Conservation (phyloP, 2,797 vertebrate genomes). For the Odontamblyopus rebecca region DNA sequence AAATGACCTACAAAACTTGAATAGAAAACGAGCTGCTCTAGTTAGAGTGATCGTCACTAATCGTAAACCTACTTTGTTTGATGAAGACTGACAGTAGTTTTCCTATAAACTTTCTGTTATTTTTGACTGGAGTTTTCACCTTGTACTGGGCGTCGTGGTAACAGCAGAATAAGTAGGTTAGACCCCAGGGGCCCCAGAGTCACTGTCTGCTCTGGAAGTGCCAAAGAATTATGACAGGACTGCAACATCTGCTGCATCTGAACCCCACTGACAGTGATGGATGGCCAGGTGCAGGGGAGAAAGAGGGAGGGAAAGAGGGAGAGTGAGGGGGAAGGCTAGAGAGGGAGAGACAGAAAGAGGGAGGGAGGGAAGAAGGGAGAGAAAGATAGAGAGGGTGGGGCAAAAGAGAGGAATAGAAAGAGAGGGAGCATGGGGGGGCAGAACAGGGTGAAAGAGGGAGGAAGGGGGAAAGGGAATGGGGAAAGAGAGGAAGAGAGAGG, state of each 20-base stretch:
- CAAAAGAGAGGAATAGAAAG: too few species aligned
- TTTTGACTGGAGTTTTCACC: slow-evolving; percentile 38
- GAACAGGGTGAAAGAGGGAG: too few species aligned
- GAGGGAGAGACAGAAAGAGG: too few species aligned
- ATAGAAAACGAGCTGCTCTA: neutral
- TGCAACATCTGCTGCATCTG: slow-evolving; percentile 77
- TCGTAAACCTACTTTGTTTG: neutral
- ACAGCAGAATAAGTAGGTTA: slow-evolving; percentile 68
- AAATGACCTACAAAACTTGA: neutral
- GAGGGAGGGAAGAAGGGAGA: too few species aligned
- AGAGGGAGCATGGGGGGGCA: too few species aligned
- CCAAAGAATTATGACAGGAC: slow-evolving; percentile 77
- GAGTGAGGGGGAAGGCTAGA: too few species aligned
- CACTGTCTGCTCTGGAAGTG: slow-evolving; percentile 74
- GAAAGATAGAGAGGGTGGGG: too few species aligned
- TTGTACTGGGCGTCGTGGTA: slow-evolving; percentile 36
- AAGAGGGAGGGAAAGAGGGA: neutral
- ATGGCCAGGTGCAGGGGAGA: slow-evolving; percentile 74
- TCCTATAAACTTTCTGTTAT: slow-evolving; percentile 13
- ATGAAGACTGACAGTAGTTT: neutral
- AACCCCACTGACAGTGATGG: slow-evolving; percentile 74
- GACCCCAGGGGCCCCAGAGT: slow-evolving; percentile 63
- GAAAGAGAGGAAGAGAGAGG: too few species aligned
- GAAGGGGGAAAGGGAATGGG: too few species aligned
- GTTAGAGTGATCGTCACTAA: neutral